phyloP scores from a whole-genome alignment of 2,888 invertebrate genomes.

The Hoplodrina ambigua region DNA sequence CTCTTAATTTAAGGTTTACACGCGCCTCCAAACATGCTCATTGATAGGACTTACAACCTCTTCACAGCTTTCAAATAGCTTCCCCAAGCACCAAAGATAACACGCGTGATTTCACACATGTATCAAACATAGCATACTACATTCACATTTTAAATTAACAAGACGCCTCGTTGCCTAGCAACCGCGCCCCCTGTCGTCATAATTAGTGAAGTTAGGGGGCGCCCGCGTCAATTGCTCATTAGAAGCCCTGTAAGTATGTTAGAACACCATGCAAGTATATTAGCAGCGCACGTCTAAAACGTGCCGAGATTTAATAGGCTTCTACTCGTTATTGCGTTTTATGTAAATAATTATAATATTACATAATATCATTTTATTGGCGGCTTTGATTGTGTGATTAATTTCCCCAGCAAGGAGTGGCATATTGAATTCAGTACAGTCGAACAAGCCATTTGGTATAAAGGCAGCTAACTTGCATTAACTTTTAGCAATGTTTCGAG shows the following conservation, averaged over 20 bases:
- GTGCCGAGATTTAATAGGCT: constrained; percentile 43
- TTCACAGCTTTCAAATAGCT: background rate
- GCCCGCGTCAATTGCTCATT: constrained; percentile 58
- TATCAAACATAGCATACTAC: constrained; percentile 3
- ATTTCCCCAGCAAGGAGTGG: too few species aligned
- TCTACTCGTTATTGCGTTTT: background rate
- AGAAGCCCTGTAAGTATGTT: constrained; percentile 33
- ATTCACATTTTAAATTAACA: constrained; percentile 40
- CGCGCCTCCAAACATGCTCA: background rate
- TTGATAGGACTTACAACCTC: background rate
- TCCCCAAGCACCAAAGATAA: background rate
- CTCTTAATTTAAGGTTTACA: background rate
- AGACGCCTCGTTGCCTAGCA: constrained; percentile 40
- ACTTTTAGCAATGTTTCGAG: too few species aligned
- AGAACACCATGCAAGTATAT: constrained; percentile 44
- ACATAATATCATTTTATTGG: background rate
- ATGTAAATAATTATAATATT: constrained; percentile 8
- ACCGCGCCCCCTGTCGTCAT: constrained; percentile 23
- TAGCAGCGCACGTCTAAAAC: constrained; percentile 30
- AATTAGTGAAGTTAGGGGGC: constrained; percentile 50
- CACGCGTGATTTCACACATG: constrained; percentile 17
- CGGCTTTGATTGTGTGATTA: background rate
- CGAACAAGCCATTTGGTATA: too few species aligned
- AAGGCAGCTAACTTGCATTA: too few species aligned
- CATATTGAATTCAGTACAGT: too few species aligned